Evolutionary conservation across 1,140 invertebrate genomes (phyloP).

Genomic region (Steinernema feltiae): DNA sequence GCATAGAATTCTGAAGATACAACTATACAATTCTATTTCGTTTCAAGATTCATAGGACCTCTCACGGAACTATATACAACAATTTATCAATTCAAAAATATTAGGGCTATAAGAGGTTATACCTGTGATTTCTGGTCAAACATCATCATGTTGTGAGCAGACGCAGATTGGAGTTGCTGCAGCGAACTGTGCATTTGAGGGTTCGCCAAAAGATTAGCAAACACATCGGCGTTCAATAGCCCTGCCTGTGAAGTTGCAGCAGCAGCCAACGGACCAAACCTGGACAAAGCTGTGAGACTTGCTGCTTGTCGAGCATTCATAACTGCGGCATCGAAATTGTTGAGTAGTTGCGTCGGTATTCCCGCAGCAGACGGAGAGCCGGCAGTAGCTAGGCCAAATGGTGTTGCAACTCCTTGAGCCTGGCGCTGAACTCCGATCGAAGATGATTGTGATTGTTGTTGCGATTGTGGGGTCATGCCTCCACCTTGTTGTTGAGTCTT

Average conservation of each 20-base stretch:
- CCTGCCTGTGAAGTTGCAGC: not conserved
- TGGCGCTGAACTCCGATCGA: not conserved
- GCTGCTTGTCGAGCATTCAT: not conserved
- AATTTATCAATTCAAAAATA: not conserved
- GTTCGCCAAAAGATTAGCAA: not conserved
- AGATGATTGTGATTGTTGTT: not conserved
- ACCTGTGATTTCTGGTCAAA: constrained; percentile 1
- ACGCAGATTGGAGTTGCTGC: not conserved
- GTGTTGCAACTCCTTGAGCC: not conserved
- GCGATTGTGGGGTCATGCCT: not conserved
- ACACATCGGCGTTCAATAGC: not conserved
- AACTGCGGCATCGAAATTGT: not conserved
- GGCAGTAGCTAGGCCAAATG: not conserved
- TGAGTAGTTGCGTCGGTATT: not conserved
- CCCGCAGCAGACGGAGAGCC: not conserved
- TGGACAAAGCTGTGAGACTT: not conserved
- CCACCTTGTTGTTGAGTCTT: constrained; percentile 34
- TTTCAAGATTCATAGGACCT: too few relatives aligned
- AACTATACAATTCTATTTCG: not conserved
- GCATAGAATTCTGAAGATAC: not conserved
- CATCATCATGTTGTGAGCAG: constrained; percentile 8
- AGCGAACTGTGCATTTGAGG: constrained; percentile 5
- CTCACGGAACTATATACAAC: not conserved
- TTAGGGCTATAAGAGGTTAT: not conserved
- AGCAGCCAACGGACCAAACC: not conserved